Percentiles rank a stretch among this genome's conserved stretches.
Evolutionary conservation across 1,140 invertebrate species (phyloP).

Genomic region (Gerris buenoi): DNA sequence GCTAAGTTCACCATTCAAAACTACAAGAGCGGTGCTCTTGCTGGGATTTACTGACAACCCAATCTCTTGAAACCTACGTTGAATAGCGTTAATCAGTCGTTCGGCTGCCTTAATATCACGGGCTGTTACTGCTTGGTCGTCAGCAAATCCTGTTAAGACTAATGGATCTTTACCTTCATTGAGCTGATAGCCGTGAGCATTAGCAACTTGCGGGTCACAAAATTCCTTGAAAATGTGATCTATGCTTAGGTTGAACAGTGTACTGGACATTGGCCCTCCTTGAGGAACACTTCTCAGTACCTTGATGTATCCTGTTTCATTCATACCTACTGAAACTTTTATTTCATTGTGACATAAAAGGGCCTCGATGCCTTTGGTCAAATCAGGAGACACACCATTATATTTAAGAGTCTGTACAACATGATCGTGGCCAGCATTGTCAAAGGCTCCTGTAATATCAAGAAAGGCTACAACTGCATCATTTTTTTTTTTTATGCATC

Average conservation of each 20-base stretch:
- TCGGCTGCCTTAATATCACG: neutral
- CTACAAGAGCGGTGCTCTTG: neutral
- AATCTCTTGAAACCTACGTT: neutral
- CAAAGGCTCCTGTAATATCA: neutral
- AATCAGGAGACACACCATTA: neutral
- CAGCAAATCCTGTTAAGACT: neutral
- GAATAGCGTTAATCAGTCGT: neutral
- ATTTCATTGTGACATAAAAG: neutral
- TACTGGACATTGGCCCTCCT: neutral
- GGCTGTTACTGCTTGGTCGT: neutral
- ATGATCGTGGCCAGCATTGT: neutral
- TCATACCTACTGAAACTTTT: neutral
- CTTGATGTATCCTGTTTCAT: neutral
- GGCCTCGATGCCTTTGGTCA: neutral
- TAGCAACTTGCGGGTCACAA: neutral
- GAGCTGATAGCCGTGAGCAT: neutral
- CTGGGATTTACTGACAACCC: neutral
- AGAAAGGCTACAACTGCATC: neutral
- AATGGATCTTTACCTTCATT: neutral
- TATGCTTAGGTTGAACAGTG: neutral
- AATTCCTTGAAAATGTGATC: neutral
- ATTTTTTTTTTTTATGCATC: neutral
- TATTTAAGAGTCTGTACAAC: neutral
- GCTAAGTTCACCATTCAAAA: neutral
- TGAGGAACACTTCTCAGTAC: neutral